A percentile compares a stretch with the other conserved stretches of the same genome.
Conservation (phyloP, 1,140 invertebrate species). For the Sitobion miscanthi region DNA sequence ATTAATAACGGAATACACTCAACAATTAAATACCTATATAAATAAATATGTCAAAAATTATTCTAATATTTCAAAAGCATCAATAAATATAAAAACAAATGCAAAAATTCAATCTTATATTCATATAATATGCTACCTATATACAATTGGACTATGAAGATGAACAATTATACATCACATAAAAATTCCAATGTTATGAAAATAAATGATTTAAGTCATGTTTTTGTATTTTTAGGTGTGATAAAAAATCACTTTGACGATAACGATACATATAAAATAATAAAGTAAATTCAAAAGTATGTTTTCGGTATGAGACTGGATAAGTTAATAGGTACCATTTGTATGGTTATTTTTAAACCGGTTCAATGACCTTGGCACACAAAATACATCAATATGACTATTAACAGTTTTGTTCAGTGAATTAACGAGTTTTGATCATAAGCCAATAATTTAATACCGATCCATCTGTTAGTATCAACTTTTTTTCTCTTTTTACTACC, state of each 20-base stretch:
- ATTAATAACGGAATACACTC: too few species aligned
- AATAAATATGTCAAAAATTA: not conserved
- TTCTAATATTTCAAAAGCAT: not conserved
- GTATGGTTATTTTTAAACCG: slow-evolving; percentile 33
- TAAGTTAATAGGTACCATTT: not conserved
- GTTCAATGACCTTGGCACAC: slow-evolving; percentile 39
- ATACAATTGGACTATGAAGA: too few species aligned
- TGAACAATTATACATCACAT: not conserved
- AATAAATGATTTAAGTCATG: not conserved
- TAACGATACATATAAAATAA: not conserved
- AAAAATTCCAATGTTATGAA: not conserved
- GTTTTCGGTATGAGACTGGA: not conserved
- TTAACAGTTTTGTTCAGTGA: not conserved
- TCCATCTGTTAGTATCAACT: not conserved
- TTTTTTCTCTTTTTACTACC: not conserved
- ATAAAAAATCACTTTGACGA: not conserved
- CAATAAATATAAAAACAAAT: not conserved
- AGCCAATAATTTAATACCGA: not conserved
- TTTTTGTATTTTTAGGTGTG: not conserved
- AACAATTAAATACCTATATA: too few species aligned
- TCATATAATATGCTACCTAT: too few species aligned
- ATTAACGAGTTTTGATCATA: slow-evolving; percentile 11
- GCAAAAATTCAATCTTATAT: not conserved
- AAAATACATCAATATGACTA: not conserved
- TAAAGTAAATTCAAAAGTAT: not conserved